Evolutionary conservation across 2,113 vertebrate genomes (phyloP).

Genomic region (Brienomyrus longianalis): DNA sequence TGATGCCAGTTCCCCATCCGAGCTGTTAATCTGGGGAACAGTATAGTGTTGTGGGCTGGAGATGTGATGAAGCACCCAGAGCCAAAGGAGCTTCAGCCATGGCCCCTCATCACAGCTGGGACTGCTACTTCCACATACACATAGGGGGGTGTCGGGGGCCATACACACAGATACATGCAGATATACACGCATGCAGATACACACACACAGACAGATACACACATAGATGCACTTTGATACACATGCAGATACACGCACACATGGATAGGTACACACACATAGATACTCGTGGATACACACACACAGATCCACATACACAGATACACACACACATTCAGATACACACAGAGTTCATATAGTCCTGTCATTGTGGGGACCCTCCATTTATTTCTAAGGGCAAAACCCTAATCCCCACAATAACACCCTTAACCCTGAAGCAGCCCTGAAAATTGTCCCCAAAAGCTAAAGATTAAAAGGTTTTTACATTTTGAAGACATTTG

Average conservation of each 20-base stretch:
- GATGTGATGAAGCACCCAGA: neutral
- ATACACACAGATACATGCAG: neutral
- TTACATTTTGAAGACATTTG: neutral
- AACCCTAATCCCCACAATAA: neutral
- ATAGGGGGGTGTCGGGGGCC: neutral
- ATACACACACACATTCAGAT: neutral
- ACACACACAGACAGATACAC: too few species aligned
- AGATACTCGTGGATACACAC: neutral
- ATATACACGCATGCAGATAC: neutral
- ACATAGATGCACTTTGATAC: neutral
- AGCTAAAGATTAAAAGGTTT: neutral
- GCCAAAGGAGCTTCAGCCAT: neutral
- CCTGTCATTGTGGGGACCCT: neutral
- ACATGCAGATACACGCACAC: neutral
- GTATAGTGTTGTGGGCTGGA: neutral
- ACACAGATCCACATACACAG: neutral
- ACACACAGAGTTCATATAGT: neutral
- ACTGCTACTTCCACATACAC: neutral
- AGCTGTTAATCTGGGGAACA: neutral
- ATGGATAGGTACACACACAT: neutral
- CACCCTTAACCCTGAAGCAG: neutral
- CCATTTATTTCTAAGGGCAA: neutral
- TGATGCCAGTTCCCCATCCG: neutral
- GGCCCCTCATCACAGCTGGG: neutral
- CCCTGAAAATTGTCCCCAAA: neutral